These are phyloP conservation scores for Urocolius indicus DNA, from an alignment of 2,113 vertebrate species.

Conservation along the genomic window DNA sequence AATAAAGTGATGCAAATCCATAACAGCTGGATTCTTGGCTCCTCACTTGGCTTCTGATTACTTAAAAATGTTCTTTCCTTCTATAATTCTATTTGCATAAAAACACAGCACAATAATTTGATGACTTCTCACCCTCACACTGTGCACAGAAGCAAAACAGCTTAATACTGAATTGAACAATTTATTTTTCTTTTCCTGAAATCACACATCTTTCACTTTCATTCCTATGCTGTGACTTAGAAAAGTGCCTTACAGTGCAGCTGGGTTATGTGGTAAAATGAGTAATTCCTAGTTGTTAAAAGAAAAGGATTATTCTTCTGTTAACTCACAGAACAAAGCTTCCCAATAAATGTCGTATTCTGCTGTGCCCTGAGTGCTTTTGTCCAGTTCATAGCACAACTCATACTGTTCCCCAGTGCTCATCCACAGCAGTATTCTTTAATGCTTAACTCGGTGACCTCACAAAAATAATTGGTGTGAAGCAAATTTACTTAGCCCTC, in stretches of 20 bases:
- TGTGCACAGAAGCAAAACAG: neutral
- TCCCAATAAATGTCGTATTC: slow-evolving; percentile 36
- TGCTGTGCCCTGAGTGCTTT: neutral
- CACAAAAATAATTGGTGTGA: slow-evolving; percentile 73
- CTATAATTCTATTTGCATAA: slow-evolving; percentile 32
- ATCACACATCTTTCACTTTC: neutral
- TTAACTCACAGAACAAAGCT: slow-evolving; percentile 52
- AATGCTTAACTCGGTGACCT: slow-evolving; percentile 71
- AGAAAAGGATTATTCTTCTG: slow-evolving; percentile 42
- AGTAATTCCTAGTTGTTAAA: neutral
- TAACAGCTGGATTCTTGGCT: slow-evolving; percentile 21
- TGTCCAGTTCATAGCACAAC: slow-evolving; percentile 37
- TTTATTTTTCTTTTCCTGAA: neutral
- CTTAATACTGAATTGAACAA: neutral
- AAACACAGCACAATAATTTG: slow-evolving; percentile 25
- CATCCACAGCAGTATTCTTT: slow-evolving; percentile 33
- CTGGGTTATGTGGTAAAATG: neutral
- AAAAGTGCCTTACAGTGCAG: slow-evolving; percentile 37
- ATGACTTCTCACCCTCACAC: neutral
- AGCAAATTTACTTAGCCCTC: slow-evolving; percentile 72
- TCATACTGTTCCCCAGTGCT: slow-evolving; percentile 24
- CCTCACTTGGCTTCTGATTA: neutral
- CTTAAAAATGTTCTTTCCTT: neutral
- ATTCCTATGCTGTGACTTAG: neutral
- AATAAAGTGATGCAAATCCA: neutral